phyloP scores from a whole-genome alignment of 2,888 invertebrate species.

The Megalurothrips usitatus region DNA sequence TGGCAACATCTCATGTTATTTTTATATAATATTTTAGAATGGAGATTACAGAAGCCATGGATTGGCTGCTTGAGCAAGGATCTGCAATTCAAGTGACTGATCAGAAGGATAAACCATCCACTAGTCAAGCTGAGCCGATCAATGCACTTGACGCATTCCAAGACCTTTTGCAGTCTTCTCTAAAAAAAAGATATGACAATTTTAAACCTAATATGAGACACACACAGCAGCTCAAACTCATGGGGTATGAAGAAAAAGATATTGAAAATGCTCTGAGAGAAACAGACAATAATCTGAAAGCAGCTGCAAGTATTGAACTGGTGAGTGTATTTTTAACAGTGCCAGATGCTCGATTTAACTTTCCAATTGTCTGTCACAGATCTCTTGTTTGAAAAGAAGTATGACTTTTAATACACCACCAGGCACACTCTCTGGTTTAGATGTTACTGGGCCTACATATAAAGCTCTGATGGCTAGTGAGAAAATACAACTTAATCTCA shows the following conservation, averaged over 20 bases:
- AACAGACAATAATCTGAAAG: neutral
- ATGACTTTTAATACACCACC: too few species aligned
- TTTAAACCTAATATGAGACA: neutral
- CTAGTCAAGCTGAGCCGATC: neutral
- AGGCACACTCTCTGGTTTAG: neutral
- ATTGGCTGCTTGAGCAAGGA: neutral
- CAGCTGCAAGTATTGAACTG: neutral
- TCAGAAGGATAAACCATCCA: neutral
- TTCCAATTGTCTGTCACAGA: too few species aligned
- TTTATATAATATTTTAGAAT: neutral
- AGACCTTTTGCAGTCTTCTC: neutral
- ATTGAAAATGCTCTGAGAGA: neutral
- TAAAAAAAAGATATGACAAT: neutral
- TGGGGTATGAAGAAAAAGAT: neutral
- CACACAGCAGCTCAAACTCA: neutral
- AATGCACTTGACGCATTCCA: neutral
- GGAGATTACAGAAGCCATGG: neutral
- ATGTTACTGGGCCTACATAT: neutral
- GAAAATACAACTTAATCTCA: neutral
- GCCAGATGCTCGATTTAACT: too few species aligned
- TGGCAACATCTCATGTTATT: neutral
- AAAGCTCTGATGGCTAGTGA: constrained; percentile 1
- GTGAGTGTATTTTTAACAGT: too few species aligned
- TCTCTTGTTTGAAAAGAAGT: too few species aligned
- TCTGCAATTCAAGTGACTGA: neutral